Conservation (phyloP, 2,797 vertebrate species). For the Bryconaethiops microstoma region DNA sequence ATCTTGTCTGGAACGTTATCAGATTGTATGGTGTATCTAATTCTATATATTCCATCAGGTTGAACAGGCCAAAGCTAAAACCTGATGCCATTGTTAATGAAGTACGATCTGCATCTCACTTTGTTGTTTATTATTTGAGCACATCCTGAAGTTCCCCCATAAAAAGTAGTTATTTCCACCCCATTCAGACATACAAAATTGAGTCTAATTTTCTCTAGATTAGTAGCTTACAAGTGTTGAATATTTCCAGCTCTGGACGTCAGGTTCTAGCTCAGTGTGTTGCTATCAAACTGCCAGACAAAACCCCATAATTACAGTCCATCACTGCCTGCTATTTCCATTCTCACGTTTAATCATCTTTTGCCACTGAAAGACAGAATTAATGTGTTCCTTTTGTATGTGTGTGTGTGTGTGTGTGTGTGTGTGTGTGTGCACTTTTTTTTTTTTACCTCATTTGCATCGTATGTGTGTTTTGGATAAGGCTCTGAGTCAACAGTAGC, state of each 20-base stretch:
- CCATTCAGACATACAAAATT: constrained; percentile 4
- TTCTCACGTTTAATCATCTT: constrained; percentile 60
- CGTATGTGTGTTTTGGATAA: constrained; percentile 33
- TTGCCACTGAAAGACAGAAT: constrained; percentile 56
- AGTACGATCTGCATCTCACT: background rate
- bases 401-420: too few relatives aligned
- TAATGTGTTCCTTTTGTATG: constrained; percentile 52
- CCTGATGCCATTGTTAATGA: background rate
- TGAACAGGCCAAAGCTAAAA: background rate
- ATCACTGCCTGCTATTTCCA: constrained; percentile 41
- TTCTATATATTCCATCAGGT: background rate
- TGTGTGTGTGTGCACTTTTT: background rate
- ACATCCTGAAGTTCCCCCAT: background rate
- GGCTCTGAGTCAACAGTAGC: constrained; percentile 28
- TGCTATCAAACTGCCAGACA: constrained; percentile 41
- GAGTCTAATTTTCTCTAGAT: background rate
- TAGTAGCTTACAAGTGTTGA: background rate
- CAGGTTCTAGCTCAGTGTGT: constrained; percentile 55
- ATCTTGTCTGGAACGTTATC: background rate
- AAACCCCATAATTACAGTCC: constrained; percentile 30
- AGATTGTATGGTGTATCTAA: background rate
- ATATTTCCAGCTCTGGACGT: constrained; percentile 7
- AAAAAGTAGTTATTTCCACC: constrained; percentile 2
- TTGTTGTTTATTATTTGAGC: background rate
- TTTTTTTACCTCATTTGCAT: background rate